Conservation (phyloP, 2,797 vertebrate genomes). For the Avahi laniger region DNA sequence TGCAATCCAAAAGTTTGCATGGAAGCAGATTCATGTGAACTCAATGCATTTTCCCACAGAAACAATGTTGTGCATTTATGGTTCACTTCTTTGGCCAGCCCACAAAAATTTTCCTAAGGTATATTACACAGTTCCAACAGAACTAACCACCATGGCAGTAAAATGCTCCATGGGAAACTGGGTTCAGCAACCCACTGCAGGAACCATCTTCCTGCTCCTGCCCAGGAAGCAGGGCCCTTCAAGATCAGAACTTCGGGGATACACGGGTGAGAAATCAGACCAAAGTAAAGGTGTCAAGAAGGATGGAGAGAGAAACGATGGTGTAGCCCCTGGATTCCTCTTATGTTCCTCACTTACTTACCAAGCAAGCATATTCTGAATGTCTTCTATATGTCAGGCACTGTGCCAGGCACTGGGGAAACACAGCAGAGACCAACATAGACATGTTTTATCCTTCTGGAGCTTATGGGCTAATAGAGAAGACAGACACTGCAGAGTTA, state of each 20-base stretch:
- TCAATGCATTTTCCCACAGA: constrained; percentile 13
- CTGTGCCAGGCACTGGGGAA: neutral
- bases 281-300: neutral
- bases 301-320: neutral
- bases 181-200: neutral
- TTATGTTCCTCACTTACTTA: neutral
- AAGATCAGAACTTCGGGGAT: neutral
- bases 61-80: neutral
- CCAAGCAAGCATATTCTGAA: neutral
- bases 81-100: neutral
- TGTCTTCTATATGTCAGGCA: neutral
- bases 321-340: neutral
- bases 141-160: neutral
- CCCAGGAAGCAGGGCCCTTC: neutral
- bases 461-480: neutral
- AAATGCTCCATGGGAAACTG: neutral
- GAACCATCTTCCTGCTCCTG: neutral
- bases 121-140: neutral
- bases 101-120: neutral
- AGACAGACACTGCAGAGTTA: neutral
- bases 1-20: neutral
- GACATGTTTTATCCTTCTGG: neutral
- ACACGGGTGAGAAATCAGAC: neutral
- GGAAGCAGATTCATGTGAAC: neutral
- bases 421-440: neutral